These are phyloP conservation scores for Phragmatobia fuliginosa DNA, from an alignment of 2,888 invertebrate genomes.

Conservation along the genomic window DNA sequence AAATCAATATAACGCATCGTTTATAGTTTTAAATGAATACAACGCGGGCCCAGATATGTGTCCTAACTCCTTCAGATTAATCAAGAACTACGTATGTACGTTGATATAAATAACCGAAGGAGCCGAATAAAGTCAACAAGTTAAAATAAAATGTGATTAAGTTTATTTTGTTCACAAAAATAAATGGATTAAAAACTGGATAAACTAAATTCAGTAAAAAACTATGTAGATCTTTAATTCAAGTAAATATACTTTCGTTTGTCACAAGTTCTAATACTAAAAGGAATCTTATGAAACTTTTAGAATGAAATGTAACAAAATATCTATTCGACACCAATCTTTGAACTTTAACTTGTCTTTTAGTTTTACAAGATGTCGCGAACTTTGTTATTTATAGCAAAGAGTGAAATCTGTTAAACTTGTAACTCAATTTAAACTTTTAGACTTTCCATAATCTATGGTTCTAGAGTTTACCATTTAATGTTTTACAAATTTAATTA, in stretches of 20 bases:
- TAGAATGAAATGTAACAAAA: not conserved
- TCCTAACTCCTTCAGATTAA: no score
- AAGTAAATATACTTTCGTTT: not conserved
- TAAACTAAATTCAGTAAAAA: no score
- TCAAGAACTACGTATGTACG: no score
- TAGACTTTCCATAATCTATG: not conserved
- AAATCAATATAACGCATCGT: no score
- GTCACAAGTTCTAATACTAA: not conserved
- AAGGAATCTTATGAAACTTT: not conserved
- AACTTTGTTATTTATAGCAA: slow-evolving; percentile 1
- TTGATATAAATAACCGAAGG: no score
- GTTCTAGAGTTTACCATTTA: not conserved
- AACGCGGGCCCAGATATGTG: no score
- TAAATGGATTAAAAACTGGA: no score
- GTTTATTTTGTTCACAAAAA: no score
- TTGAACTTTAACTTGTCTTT: slow-evolving; percentile 4
- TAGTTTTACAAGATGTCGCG: slow-evolving; percentile 2
- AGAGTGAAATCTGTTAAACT: slow-evolving; percentile 3
- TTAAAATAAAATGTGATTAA: no score
- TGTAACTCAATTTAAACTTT: slow-evolving; percentile 8
- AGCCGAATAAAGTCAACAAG: no score
- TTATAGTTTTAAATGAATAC: not conserved
- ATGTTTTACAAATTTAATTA: not conserved
- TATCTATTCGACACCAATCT: not conserved
- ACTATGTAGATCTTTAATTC: no score